phyloP scores from a whole-genome alignment of 2,797 vertebrate species.

The Atherinosoma microstoma region DNA sequence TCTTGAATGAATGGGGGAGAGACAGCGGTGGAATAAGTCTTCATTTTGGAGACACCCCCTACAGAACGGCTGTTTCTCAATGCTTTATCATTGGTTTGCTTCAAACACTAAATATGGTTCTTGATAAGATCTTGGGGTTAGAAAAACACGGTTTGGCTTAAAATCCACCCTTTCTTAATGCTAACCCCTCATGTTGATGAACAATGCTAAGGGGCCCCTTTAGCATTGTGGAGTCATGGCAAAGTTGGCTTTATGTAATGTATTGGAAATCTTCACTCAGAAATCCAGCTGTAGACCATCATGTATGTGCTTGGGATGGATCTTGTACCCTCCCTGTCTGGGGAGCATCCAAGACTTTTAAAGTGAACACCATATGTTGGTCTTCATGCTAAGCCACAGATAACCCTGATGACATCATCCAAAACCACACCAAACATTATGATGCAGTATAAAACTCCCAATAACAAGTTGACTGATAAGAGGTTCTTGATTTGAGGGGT shows the following conservation, averaged over 20 bases:
- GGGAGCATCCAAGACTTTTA: not conserved
- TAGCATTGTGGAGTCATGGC: too few species aligned
- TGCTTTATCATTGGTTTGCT: too few species aligned
- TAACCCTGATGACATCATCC: not conserved
- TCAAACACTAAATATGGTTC: not conserved
- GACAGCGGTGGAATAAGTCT: too few species aligned
- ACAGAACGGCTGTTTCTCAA: too few species aligned
- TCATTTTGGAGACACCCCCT: too few species aligned
- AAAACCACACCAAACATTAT: not conserved
- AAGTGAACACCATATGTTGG: not conserved
- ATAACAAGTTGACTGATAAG: too few species aligned
- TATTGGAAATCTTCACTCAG: not conserved
- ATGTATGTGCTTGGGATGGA: not conserved
- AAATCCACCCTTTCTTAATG: not conserved
- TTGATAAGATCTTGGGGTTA: too few species aligned
- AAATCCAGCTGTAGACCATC: not conserved
- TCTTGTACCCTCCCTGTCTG: not conserved
- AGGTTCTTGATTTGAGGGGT: too few species aligned
- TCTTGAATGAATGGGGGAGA: too few species aligned
- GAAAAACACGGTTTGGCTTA: not conserved
- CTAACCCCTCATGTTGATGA: not conserved
- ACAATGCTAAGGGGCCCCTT: too few species aligned
- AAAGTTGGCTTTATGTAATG: not conserved
- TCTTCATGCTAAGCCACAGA: not conserved
- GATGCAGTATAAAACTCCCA: not conserved